Evolutionary conservation across 2,888 invertebrate genomes (phyloP), one percentile per base, ranked within the genome.

Genomic region (Apodemia duryi): DNA sequence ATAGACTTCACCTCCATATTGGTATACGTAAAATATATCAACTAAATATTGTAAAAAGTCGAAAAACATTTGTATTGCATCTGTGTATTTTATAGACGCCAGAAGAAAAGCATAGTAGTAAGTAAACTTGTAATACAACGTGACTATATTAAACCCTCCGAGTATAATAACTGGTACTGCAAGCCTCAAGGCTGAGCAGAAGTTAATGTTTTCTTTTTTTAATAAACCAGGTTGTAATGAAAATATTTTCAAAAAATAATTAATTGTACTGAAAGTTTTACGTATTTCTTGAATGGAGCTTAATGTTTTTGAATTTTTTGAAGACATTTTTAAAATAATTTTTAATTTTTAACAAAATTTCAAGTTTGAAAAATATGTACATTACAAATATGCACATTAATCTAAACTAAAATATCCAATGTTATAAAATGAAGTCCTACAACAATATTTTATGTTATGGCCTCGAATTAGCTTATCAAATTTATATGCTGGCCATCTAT

Each of bases 31-130:
- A 68, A 72, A 79, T 66, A 89, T 73, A 72, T 89, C 89, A 0
- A 86, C 76, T 1, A 75, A 61, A 62, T 84, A 88, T 72, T 86
- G 87, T 46, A 69, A 73, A 63, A 78, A 76, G 66, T 88, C 88
- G 66, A 76, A 82, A 41, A 82, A 62, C 72, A 77, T 79, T 73
- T 89, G 87, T 6, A 80, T 63, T 1, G 70, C 69, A 66, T 88
- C 88, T 29, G 84, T 85, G 41, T 85, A 66, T 72, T 72, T 81
- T 32, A 89, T 78, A 7, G 87, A 86, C 4, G 71, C 46, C 13
- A 74, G 75, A 11, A 84, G 28, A 6, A 61, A 29, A 1, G 62
- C 38, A 66, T 80, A 83, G 13, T 80, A 41, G 68, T 79, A 66
- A 1, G 29, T 63, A 54, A 80, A 68, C 78, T 86, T 88, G 66